Evolutionary conservation across 37 sponge, comb jelly and placozoan species (phyloP), one percentile per base, ranked within the genome.

Genomic region (Haliclona indistincta): DNA sequence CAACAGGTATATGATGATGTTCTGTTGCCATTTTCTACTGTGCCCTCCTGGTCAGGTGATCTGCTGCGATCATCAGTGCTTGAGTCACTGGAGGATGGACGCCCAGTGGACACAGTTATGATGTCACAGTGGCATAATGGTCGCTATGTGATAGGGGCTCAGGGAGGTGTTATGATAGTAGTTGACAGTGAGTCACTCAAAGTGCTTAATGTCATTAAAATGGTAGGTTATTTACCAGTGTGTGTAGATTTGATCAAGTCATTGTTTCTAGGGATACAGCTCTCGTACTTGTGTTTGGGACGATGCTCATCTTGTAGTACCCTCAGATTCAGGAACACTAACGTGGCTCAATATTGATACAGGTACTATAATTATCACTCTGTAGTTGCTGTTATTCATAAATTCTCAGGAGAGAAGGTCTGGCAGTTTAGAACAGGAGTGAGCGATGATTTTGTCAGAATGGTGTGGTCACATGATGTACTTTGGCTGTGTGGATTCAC

Each of bases 401-500:
- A n/a, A 43, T 10, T 22, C 17, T 2, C 10, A 32, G 83, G 83
- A 10, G 68, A 67, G 5, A 69, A 75, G 35, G 52, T 81, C 38
- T 29, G n/a, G 23, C 73, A 81, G 43, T 35, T 71, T 10, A 61
- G 34, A 26, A 54, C 75, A 0, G 67, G 38, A 22, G 41, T 55
- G 38, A 43, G 67, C 38, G 89, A 82, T 36, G 66, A 45, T 35
- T 39, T 78, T 37, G 89, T 88, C 20, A 79, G 62, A 23, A 32
- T 82, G 1, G 69, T 55, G 5, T 82, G 67, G 83, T 79, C 78
- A 38, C 52, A 72, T 28, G 40, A 32, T 22, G 72, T 44, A 42
- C 69, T 88, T 32, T 88, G 83, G 83, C 54, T 88, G 78, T 88
- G 89, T 67, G 83, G 83, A 1, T 82, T 88, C 47, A 78, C 61